Evolutionary conservation across 2,113 vertebrate species (phyloP), one percentile per base, ranked within the genome.

Genomic region (Seriola rivoliana): DNA sequence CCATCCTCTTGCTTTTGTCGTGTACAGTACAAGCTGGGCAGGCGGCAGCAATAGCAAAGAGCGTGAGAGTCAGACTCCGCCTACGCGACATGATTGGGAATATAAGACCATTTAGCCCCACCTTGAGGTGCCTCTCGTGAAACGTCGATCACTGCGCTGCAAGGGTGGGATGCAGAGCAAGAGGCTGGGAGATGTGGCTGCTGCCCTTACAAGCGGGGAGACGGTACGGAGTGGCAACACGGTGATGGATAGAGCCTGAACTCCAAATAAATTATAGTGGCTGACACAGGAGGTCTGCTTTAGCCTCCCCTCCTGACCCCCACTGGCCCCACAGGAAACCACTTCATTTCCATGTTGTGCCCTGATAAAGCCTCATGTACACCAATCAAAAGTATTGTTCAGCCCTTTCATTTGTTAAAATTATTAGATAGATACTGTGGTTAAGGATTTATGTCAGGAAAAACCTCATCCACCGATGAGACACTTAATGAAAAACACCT

Each of bases 1-100:
- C 92, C 95, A 93, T 95, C 95, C 94, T 92, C 84, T 52, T 58
- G 88, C 93, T 95, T 94, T 93, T 93, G 94, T 95, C 94, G 94
- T 85, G 95, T 94, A 93, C 91, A 85, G 93, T 89, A 89, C 91
- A 93, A 94, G 92, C 91, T 90, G 81, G 93, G 91, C 85, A 91
- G 93, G 94, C 93, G 91, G 93, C 71, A 66, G 93, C 93, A 93
- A 88, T 76, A 91, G 92, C 93, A 85, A 21, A 88, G 91, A 91
- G 93, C 91, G 73, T 34, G 84, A 82, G 72, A 85, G 81, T 57
- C 82, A 87, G 93, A 87, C 94, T 89, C 94, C 95, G 88, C 94
- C 94, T 77, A 48, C 81, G 71, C 87, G 29, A 75, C 81, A 80
- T 89, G 88, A 95, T 95, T 94, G 93, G 94, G 86, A 69, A 86